Conservation (phyloP, 2,888 invertebrate genomes). For the Griposia aprilina region DNA sequence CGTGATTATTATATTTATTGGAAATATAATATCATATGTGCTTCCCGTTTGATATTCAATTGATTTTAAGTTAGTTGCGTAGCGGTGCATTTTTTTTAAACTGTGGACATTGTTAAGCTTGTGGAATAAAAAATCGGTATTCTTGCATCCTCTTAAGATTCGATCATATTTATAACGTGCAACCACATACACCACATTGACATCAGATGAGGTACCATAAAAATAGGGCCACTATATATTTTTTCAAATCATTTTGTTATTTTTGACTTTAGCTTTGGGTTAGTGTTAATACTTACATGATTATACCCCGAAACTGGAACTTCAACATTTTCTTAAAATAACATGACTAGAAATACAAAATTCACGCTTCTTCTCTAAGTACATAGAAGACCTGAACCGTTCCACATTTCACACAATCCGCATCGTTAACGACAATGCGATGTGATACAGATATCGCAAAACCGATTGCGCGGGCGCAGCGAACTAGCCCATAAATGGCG, state of each 20-base stretch:
- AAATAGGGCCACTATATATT: neutral
- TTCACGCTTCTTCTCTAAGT: neutral
- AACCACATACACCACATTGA: neutral
- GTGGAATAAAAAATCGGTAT: neutral
- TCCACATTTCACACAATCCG: constrained; percentile 64
- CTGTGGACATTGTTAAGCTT: neutral
- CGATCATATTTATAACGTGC: neutral
- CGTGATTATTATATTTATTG: constrained; percentile 58
- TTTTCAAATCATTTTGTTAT: neutral
- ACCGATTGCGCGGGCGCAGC: constrained; percentile 80
- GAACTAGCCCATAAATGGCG: constrained; percentile 83
- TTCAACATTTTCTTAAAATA: neutral
- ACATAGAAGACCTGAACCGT: constrained; percentile 38
- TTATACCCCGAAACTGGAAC: neutral
- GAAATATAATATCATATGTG: constrained; percentile 63
- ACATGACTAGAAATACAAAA: neutral
- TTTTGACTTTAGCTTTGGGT: neutral
- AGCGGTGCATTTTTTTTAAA: constrained; percentile 1
- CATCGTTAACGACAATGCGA: constrained; percentile 83
- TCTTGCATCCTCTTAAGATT: neutral
- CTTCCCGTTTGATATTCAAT: constrained; percentile 50
- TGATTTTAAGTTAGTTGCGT: constrained; percentile 21
- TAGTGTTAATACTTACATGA: neutral
- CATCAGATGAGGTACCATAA: neutral
- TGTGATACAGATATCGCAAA: constrained; percentile 83